A percentile compares a stretch with the other conserved stretches of the same genome.
Evolutionary conservation across 2,888 invertebrate species (phyloP).

Genomic region (Luperina testacea): DNA sequence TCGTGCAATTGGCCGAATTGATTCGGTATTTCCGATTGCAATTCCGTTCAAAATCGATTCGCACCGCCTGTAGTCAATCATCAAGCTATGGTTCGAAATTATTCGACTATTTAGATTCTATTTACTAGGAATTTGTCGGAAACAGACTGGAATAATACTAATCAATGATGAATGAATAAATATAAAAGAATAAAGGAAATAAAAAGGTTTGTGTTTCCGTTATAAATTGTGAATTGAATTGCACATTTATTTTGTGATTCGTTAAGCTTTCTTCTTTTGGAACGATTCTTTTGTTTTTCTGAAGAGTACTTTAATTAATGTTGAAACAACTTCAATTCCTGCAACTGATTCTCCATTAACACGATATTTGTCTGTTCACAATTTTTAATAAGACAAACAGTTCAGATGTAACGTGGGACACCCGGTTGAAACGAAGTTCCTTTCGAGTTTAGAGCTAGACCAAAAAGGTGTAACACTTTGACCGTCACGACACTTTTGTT

Average conservation of each 20-base stretch:
- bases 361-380: not conserved
- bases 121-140: slow-evolving; percentile 41
- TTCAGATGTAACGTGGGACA: not conserved
- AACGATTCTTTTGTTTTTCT: slow-evolving; percentile 24
- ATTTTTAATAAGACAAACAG: not conserved
- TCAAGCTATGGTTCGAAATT: slow-evolving; percentile 60
- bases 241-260: slow-evolving; percentile 42
- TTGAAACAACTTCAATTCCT: not conserved
- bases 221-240: slow-evolving; percentile 26
- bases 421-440: not conserved
- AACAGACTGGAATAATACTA: slow-evolving; percentile 40
- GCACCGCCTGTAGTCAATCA: slow-evolving; percentile 65
- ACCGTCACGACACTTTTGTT: not conserved
- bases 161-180: slow-evolving; percentile 21
- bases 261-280: slow-evolving; percentile 15
- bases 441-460: not conserved
- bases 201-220: slow-evolving; percentile 19
- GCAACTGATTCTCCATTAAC: not conserved
- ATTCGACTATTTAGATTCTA: slow-evolving; percentile 59
- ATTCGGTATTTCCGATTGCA: slow-evolving; percentile 84
- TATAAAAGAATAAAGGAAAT: slow-evolving; percentile 18
- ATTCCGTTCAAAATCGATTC: slow-evolving; percentile 79
- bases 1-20: slow-evolving; percentile 81
- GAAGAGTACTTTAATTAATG: not conserved
- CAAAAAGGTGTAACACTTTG: not conserved